These are phyloP conservation scores for Gortyna flavago DNA, from an alignment of 2,888 invertebrate genomes.

Conservation along the genomic window DNA sequence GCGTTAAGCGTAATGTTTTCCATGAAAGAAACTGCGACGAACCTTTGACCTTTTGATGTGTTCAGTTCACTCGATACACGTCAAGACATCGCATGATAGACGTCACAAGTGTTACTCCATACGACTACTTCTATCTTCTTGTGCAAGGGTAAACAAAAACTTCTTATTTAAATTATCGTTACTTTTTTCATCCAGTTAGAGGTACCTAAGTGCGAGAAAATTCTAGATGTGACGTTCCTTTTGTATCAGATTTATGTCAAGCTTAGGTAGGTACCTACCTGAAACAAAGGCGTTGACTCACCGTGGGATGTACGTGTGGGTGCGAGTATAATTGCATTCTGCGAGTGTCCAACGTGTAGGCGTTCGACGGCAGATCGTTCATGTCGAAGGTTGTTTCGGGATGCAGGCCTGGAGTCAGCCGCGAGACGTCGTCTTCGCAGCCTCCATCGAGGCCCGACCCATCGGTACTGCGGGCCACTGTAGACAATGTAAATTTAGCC, in stretches of 20 bases:
- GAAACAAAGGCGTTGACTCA: conserved; percentile 76
- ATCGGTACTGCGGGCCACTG: conserved; percentile 84
- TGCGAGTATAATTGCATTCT: conserved; percentile 86
- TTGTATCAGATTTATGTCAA: conserved; percentile 56
- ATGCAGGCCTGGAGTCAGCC: conserved; percentile 78
- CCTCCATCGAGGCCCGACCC: conserved; percentile 80
- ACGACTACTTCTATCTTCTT: conserved; percentile 30
- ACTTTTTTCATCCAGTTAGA: conserved; percentile 12
- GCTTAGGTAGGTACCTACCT: conserved; percentile 58
- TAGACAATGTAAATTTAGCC: conserved; percentile 54
- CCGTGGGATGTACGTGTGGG: conserved; percentile 82
- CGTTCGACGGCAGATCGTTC: conserved; percentile 84
- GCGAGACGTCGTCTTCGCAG: conserved; percentile 78
- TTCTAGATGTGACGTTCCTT: conserved; percentile 59
- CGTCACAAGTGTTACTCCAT: conserved; percentile 64
- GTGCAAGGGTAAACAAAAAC: conserved; percentile 45
- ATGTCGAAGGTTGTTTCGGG: conserved; percentile 80
- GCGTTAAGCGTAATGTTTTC: conserved; percentile 42
- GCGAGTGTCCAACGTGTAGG: conserved; percentile 82
- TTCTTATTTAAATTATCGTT: conserved; percentile 2
- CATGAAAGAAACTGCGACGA: conserved; percentile 55
- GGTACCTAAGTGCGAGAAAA: conserved; percentile 35
- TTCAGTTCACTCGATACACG: conserved; percentile 61
- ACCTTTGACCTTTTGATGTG: conserved; percentile 67
- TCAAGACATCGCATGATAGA: conserved; percentile 53